A percentile compares a stretch with the other conserved stretches of the same genome.
Evolutionary conservation across 2,797 vertebrate species (phyloP).

Genomic region (Remorina albescens): DNA sequence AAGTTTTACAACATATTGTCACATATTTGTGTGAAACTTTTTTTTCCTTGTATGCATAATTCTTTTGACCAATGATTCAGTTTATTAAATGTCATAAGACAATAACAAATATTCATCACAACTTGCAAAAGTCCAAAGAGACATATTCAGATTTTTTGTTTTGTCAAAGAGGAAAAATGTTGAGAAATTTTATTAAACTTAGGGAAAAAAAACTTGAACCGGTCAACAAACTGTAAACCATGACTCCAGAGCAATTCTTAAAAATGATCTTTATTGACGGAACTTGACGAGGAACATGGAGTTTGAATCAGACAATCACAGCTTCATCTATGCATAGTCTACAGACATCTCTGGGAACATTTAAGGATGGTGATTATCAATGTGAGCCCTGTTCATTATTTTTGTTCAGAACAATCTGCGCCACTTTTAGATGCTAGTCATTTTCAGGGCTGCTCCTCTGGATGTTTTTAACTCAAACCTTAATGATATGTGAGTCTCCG

Average conservation of each 20-base stretch:
- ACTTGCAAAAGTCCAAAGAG: neutral
- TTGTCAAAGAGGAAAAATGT: neutral
- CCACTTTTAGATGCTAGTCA: conserved; percentile 6
- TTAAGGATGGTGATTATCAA: conserved; percentile 45
- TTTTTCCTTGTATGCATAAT: neutral
- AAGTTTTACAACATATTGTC: neutral
- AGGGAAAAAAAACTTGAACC: neutral
- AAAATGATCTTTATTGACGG: conserved; percentile 71
- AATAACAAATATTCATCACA: neutral
- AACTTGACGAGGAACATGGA: conserved; percentile 62
- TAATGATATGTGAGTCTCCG: neutral
- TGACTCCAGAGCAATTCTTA: conserved; percentile 4
- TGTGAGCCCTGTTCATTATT: conserved; percentile 22
- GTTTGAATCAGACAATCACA: conserved; percentile 66
- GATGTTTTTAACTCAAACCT: conserved; percentile 1
- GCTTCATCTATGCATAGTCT: conserved; percentile 68
- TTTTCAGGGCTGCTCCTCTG: neutral
- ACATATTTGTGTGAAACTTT: neutral
- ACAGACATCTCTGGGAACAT: conserved; percentile 53
- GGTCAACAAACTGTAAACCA: conserved; percentile 2
- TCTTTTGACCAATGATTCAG: neutral
- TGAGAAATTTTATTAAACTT: too few species aligned
- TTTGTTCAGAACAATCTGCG: conserved; percentile 14
- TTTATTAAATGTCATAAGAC: neutral
- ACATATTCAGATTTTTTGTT: neutral